These are phyloP conservation scores for Choreutis nemorana DNA, from an alignment of 2,888 invertebrate genomes.

Conservation along the genomic window DNA sequence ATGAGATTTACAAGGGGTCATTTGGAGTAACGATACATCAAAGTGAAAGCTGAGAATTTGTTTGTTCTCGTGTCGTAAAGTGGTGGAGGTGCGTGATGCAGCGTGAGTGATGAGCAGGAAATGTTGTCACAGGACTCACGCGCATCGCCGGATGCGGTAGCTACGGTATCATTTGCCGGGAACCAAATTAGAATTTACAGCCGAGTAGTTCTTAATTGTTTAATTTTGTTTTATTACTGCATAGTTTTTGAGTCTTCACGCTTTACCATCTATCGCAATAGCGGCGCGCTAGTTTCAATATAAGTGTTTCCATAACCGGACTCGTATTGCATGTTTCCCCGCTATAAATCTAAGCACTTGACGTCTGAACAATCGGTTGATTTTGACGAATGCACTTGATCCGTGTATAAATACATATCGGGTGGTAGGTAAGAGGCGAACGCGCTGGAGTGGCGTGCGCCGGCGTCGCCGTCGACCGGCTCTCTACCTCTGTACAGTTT, in stretches of 20 bases:
- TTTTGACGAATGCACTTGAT: constrained; percentile 37
- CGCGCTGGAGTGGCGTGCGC: constrained; percentile 44
- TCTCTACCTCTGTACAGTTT: constrained; percentile 29
- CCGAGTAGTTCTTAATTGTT: constrained; percentile 29
- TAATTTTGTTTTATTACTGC: no score
- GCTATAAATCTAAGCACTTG: background rate
- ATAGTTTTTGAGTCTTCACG: no score
- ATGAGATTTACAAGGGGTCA: constrained; percentile 12
- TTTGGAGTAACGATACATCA: constrained; percentile 25
- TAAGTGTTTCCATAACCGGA: no score
- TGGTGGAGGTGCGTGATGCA: constrained; percentile 25
- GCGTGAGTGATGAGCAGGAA: constrained; percentile 34
- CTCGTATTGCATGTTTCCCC: background rate
- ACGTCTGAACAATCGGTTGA: constrained; percentile 21
- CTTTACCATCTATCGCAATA: no score
- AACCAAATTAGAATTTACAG: constrained; percentile 36
- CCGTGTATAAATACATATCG: constrained; percentile 46
- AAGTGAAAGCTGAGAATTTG: constrained; percentile 20
- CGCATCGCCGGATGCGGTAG: constrained; percentile 34
- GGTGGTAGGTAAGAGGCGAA: no score
- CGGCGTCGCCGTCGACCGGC: constrained; percentile 30
- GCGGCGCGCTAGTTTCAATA: no score
- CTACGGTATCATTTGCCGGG: constrained; percentile 30
- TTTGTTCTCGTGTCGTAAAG: constrained; percentile 29
- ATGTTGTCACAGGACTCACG: constrained; percentile 27